Conservation (phyloP, 92 coral and sea anemone species). For the Umimayanthus chanpuru region DNA sequence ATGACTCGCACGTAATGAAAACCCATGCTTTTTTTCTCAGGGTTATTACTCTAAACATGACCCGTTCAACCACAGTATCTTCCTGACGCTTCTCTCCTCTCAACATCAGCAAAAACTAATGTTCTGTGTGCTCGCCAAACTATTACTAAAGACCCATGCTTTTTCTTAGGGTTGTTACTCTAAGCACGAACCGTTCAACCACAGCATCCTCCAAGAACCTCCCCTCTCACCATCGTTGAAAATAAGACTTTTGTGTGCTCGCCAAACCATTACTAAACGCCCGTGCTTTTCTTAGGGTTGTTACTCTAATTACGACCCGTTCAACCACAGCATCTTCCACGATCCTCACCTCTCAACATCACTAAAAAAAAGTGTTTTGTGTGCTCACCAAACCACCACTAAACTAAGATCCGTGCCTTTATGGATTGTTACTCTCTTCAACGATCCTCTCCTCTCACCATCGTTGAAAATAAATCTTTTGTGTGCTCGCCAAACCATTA, state of each 20-base stretch:
- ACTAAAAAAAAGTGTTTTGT: too few relatives aligned
- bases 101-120: too few relatives aligned
- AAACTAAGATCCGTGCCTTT: too few relatives aligned
- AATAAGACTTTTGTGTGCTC: too few relatives aligned
- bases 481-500: neutral
- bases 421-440: slow-evolving; percentile 81
- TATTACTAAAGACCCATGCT: too few relatives aligned
- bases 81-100: slow-evolving; percentile 41
- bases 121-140: too few relatives aligned
- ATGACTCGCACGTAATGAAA: neutral
- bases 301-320: slow-evolving; percentile 69
- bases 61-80: slow-evolving; percentile 67
- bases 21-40: slow-evolving; percentile 42
- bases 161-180: slow-evolving; percentile 77
- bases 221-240: neutral
- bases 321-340: slow-evolving; percentile 68
- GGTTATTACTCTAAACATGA: slow-evolving; percentile 82
- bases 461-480: too few relatives aligned
- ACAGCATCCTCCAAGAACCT: slow-evolving; percentile 61
- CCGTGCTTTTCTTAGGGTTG: slow-evolving; percentile 72
- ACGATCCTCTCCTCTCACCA: slow-evolving; percentile 16
- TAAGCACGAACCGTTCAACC: slow-evolving; percentile 73
- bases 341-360: neutral
- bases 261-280: neutral
- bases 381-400: too few relatives aligned